phyloP scores from a whole-genome alignment of 2,113 vertebrate genomes.

The Crotalus viridis region DNA sequence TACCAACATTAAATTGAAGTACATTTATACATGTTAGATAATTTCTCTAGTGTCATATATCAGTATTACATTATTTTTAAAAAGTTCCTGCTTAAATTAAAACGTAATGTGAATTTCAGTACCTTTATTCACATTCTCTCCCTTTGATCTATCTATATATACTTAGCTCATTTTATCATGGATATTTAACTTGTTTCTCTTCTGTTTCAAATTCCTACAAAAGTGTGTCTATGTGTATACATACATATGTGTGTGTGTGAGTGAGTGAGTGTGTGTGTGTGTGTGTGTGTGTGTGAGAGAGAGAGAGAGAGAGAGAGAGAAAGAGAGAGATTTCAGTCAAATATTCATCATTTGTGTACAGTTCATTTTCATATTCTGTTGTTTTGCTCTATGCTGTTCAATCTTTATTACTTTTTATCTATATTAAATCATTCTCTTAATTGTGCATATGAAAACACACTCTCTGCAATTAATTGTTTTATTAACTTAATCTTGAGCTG shows the following conservation, averaged over 20 bases:
- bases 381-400: neutral
- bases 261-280: neutral
- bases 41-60: neutral
- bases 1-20: neutral
- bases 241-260: neutral
- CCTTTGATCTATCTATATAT: neutral
- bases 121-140: neutral
- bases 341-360: neutral
- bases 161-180: neutral
- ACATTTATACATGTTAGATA: neutral
- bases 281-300: too few species aligned
- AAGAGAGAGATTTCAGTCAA: neutral
- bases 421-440: neutral
- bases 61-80: neutral
- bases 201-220: neutral
- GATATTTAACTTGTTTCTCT: neutral
- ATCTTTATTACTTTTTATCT: neutral
- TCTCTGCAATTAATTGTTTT: neutral
- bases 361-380: neutral
- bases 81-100: neutral
- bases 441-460: neutral
- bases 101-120: neutral
- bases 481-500: neutral
- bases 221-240: neutral
- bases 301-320: too few species aligned